These are phyloP conservation scores for Heliothis subflexa DNA, from an alignment of 1,140 invertebrate species.

Conservation along the genomic window DNA sequence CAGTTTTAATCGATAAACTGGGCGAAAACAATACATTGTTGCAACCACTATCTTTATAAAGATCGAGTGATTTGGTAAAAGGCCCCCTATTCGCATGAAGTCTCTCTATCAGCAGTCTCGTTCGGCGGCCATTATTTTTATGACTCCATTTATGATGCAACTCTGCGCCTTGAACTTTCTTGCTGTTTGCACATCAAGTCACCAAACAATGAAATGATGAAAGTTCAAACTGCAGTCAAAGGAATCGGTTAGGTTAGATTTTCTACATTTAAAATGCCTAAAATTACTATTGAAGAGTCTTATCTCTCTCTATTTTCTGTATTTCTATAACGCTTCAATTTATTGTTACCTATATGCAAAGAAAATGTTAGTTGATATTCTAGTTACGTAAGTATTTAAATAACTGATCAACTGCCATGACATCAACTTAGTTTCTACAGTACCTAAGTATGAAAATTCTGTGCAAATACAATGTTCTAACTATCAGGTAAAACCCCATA, in stretches of 20 bases:
- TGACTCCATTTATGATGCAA: slow-evolving; percentile 56
- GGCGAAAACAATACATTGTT: slow-evolving; percentile 4
- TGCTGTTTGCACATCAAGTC: slow-evolving; percentile 43
- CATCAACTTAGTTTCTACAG: too few relatives aligned
- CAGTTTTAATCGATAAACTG: slow-evolving; percentile 18
- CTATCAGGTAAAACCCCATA: slow-evolving; percentile 2
- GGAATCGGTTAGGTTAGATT: slow-evolving; percentile 4
- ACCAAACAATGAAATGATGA: slow-evolving; percentile 45
- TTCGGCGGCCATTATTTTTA: slow-evolving; percentile 50
- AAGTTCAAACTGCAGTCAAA: slow-evolving; percentile 21
- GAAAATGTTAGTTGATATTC: too few relatives aligned
- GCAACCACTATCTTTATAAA: slow-evolving; percentile 9
- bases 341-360: too few relatives aligned
- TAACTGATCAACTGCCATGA: too few relatives aligned
- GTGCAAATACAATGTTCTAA: background rate
- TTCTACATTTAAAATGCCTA: background rate
- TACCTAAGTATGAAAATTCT: too few relatives aligned
- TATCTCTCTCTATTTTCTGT: background rate
- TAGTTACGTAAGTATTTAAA: background rate
- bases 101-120: slow-evolving; percentile 9
- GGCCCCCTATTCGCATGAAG: slow-evolving; percentile 8
- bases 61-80: slow-evolving; percentile 24
- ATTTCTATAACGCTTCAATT: background rate
- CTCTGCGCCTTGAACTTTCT: slow-evolving; percentile 58
- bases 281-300: too few relatives aligned